These are phyloP conservation scores for Lepidurus apus DNA, from an alignment of 1,140 invertebrate species.

Conservation along the genomic window DNA sequence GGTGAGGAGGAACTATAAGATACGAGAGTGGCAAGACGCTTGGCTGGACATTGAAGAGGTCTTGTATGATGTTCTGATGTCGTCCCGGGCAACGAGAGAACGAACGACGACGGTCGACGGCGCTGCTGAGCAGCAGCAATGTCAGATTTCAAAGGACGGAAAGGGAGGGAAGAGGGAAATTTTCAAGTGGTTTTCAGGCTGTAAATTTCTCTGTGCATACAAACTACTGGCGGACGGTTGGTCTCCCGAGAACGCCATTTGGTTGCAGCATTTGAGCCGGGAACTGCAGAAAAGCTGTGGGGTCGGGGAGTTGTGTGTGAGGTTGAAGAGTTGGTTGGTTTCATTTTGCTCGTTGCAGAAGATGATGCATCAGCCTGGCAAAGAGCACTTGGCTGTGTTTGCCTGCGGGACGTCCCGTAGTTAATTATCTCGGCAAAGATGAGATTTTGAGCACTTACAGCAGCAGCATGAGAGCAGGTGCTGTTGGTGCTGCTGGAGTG, in stretches of 20 bases:
- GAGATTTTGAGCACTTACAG: constrained; percentile 19
- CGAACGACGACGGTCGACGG: neutral
- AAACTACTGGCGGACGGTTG: neutral
- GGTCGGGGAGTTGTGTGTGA: neutral
- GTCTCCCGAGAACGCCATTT: constrained; percentile 17
- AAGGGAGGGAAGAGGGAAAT: neutral
- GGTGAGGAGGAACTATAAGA: neutral
- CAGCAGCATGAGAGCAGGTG: constrained; percentile 8
- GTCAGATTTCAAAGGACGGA: neutral
- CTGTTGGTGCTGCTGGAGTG: constrained; percentile 9
- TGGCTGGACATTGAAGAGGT: constrained; percentile 16
- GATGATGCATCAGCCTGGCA: constrained; percentile 13
- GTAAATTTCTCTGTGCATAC: constrained; percentile 9
- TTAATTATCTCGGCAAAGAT: constrained; percentile 20
- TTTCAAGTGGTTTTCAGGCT: neutral
- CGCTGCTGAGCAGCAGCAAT: neutral
- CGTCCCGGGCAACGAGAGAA: neutral
- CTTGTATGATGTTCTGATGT: neutral
- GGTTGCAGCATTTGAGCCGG: constrained; percentile 17
- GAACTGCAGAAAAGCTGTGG: neutral
- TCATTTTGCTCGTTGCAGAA: constrained; percentile 4
- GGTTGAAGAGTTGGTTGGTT: neutral
- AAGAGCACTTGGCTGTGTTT: constrained; percentile 15
- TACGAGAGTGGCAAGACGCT: neutral
- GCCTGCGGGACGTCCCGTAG: constrained; percentile 16